Conservation (phyloP, 2,797 vertebrate species). For the Coracias cyanogaster region DNA sequence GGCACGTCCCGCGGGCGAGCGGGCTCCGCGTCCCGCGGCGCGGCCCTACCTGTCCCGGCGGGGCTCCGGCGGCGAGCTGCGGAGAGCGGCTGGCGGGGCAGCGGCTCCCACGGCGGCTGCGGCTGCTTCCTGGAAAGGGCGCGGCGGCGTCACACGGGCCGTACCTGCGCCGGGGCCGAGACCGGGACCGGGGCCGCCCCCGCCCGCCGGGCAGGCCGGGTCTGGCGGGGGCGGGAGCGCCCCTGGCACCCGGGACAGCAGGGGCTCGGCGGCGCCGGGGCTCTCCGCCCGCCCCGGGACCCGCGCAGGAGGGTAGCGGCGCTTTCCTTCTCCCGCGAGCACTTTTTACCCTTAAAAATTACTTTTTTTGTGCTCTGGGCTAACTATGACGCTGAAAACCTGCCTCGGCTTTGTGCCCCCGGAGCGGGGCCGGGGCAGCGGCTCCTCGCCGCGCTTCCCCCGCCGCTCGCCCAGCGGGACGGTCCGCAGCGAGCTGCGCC, state of each 20-base stretch:
- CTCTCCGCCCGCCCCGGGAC: accelerated
- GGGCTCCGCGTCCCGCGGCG: not conserved
- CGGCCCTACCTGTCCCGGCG: not conserved
- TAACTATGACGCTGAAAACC: accelerated
- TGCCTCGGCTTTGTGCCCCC: accelerated
- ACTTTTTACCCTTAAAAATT: accelerated
- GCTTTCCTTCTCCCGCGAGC: too few species aligned
- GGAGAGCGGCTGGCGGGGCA: too few species aligned
- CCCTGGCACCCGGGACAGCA: accelerated
- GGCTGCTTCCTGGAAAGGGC: not conserved
- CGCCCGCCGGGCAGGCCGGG: not conserved
- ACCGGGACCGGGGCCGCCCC: too few species aligned
- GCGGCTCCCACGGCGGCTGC: not conserved
- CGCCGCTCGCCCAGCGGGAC: too few species aligned
- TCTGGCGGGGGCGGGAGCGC: not conserved
- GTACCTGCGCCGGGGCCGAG: too few species aligned
- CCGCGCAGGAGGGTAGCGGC: accelerated
- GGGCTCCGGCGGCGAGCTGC: not conserved
- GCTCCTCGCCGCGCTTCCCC: too few species aligned
- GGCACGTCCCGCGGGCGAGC: not conserved
- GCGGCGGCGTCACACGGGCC: not conserved
- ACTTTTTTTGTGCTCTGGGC: accelerated
- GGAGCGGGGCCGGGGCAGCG: accelerated
- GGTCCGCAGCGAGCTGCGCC: too few species aligned
- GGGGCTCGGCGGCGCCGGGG: accelerated